A percentile compares a stretch with the other conserved stretches of the same genome.
These are phyloP conservation scores for Tenthredo livida DNA, from an alignment of 2,888 invertebrate species.

Conservation along the genomic window DNA sequence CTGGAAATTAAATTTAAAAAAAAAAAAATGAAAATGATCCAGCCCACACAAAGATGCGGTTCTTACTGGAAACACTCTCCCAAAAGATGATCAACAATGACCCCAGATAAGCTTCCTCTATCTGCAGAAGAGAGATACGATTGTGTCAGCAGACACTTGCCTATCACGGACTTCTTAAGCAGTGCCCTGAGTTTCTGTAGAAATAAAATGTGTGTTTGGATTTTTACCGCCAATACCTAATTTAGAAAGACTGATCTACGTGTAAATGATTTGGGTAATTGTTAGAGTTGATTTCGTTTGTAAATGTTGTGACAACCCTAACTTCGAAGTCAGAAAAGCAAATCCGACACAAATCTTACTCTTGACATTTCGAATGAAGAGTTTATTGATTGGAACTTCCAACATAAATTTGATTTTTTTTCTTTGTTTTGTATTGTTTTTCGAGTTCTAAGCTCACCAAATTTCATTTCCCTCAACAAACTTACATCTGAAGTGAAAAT, in stretches of 20 bases:
- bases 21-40: background rate
- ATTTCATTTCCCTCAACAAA: background rate
- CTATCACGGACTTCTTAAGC: constrained; percentile 16
- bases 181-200: constrained; percentile 25
- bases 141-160: constrained; percentile 22
- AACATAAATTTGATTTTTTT: constrained; percentile 9
- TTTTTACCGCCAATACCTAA: background rate
- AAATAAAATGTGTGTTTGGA: background rate
- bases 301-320: background rate
- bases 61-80: background rate
- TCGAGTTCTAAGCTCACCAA: background rate
- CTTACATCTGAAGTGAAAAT: background rate
- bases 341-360: background rate
- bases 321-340: background rate
- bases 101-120: constrained; percentile 19
- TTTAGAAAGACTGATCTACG: background rate
- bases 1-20: background rate
- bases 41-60: background rate
- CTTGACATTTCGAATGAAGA: constrained; percentile 3
- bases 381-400: background rate
- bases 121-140: constrained; percentile 13
- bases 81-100: constrained; percentile 30
- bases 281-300: background rate
- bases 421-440: background rate
- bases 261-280: constrained; percentile 6